phyloP scores from a whole-genome alignment of 2,888 invertebrate species.

The Leistus spinibarbis region DNA sequence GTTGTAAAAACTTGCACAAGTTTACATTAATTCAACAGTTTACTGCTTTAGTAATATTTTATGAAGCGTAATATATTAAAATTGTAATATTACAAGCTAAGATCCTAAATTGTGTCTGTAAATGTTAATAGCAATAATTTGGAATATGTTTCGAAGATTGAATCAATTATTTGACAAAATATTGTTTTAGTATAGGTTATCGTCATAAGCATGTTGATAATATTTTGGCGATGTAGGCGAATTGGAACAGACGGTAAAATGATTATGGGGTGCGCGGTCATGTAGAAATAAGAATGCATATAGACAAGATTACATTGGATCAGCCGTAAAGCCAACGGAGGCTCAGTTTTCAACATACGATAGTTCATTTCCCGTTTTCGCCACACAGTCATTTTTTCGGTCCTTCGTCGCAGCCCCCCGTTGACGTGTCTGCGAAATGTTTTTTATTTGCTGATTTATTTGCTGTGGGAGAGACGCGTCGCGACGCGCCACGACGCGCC shows the following conservation, averaged over 20 bases:
- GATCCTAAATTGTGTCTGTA: too few relatives aligned
- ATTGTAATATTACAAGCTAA: too few relatives aligned
- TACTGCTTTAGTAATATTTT: too few relatives aligned
- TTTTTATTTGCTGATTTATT: constrained; percentile 37
- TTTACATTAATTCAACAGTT: too few relatives aligned
- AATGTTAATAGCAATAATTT: too few relatives aligned
- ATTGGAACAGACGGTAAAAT: neutral
- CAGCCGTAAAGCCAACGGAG: neutral
- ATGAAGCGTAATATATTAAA: too few relatives aligned
- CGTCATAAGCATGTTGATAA: neutral
- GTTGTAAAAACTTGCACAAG: too few relatives aligned
- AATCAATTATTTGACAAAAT: too few relatives aligned
- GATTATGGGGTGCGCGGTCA: neutral
- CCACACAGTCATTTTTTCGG: neutral
- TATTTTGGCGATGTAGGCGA: neutral
- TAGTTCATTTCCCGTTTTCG: neutral
- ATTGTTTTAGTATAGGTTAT: too few relatives aligned
- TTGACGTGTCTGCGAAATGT: constrained; percentile 28
- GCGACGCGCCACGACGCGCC: too few relatives aligned
- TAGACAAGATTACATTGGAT: neutral
- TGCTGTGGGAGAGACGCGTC: constrained; percentile 17
- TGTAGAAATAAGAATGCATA: neutral
- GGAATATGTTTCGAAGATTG: too few relatives aligned
- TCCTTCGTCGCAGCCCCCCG: constrained; percentile 20
- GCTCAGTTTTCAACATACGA: neutral